These are phyloP conservation scores for Pseudorhiza aurosa DNA, from an alignment of 30 jellyfish, hydroid and myxozoan genomes.

Conservation along the genomic window DNA sequence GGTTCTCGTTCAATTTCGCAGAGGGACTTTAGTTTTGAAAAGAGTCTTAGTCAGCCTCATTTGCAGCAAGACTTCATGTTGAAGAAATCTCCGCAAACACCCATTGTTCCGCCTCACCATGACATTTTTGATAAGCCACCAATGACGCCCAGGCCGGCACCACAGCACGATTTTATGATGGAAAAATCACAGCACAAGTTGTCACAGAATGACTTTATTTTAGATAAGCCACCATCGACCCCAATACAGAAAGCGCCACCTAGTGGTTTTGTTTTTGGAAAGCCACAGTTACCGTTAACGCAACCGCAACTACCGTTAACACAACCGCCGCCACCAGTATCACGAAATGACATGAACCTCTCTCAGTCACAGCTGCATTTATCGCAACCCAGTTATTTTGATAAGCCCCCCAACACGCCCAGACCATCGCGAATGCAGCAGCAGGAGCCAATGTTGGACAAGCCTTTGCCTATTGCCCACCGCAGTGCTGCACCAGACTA, in stretches of 20 bases:
- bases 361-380: slow-evolving; percentile 34
- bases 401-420: slow-evolving; percentile 50
- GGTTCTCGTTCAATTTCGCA: slow-evolving; percentile 16
- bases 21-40: slow-evolving; percentile 41
- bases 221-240: slow-evolving; percentile 56
- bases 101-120: slow-evolving; percentile 51
- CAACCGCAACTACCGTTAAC: slow-evolving; percentile 22
- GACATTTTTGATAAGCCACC: slow-evolving; percentile 58
- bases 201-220: slow-evolving; percentile 29
- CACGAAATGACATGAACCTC: slow-evolving; percentile 10
- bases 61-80: slow-evolving; percentile 50
- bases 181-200: slow-evolving; percentile 45
- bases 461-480: slow-evolving; percentile 1
- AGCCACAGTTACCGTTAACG: slow-evolving; percentile 33
- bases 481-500: slow-evolving; percentile 31
- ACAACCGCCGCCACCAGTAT: slow-evolving; percentile 3
- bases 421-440: slow-evolving; percentile 55
- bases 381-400: slow-evolving; percentile 37
- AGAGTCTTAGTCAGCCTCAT: slow-evolving; percentile 58
- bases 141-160: slow-evolving; percentile 52
- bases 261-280: slow-evolving; percentile 44
- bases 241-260: slow-evolving; percentile 40
- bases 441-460: slow-evolving; percentile 4
- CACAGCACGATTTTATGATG: slow-evolving; percentile 54
- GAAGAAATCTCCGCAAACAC: slow-evolving; percentile 65